phyloP scores from a whole-genome alignment of 2,113 vertebrate species.

The Stegostoma tigrinum region DNA sequence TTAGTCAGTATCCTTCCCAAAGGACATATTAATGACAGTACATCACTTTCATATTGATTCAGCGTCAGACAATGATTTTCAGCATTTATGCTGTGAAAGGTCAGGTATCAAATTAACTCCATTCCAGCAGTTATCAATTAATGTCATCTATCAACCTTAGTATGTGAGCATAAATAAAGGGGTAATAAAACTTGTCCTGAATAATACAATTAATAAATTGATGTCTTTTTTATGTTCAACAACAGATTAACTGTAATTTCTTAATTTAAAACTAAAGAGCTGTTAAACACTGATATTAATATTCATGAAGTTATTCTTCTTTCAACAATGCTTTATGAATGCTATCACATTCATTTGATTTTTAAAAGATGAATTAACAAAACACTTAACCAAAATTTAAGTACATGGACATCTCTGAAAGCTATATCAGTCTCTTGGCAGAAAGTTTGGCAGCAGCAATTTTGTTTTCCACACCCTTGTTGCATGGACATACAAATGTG shows the following conservation, averaged over 20 bases:
- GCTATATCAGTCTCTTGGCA: background rate
- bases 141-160: background rate
- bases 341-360: background rate
- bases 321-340: background rate
- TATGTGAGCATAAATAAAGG: background rate
- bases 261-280: background rate
- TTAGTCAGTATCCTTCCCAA: background rate
- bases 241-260: background rate
- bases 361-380: background rate
- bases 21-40: background rate
- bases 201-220: background rate
- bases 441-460: background rate
- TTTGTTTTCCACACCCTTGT: background rate
- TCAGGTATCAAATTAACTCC: background rate
- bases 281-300: background rate
- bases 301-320: background rate
- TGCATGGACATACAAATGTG: too few species aligned
- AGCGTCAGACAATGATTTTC: background rate
- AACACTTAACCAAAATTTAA: background rate
- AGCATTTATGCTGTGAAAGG: background rate
- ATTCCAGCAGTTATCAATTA: background rate
- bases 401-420: background rate
- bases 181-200: background rate
- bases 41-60: conserved; percentile 22
- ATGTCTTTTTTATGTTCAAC: background rate